Base-by-base conservation (phyloP, 2,113 vertebrate genomes). In the Festucalex cinctus region DNA sequence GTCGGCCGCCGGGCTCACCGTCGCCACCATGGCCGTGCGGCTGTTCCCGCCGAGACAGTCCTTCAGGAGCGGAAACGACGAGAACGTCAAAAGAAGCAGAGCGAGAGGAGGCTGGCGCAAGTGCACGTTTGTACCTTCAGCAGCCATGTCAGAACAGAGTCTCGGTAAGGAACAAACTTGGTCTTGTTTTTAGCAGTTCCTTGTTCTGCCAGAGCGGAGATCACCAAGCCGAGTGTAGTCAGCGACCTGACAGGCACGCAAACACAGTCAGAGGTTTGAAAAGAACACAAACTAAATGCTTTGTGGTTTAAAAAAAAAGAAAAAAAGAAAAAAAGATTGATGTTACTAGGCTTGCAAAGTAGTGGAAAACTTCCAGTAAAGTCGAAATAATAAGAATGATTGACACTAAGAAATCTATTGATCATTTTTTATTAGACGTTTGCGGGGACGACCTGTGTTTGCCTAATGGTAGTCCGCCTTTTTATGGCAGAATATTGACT, bases 131-230 rank as follows among this genome's bases (percentile, higher is more conserved):
- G 43, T 84, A 98, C 97, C 92, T 98, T 98, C 54, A 99, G 94
- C 48, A 98, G 93, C 97, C 96, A 98, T 24, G 97, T 99, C 75
- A 99, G 92, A 71, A 99, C 97, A 0, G 97, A 99, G 84, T 99
- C 97, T 79, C 96, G 94, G 85, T 99, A 99, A 0, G 97, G 97
- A 88, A 99, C 97, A 91, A 99, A 99, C 86, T 99, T 98, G 85
- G 87, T 98, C 90, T 95, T 98, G 90, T 95, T 96, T 84, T 97
- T 99, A 60, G 95, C 92, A 24, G 94, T 94, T 72, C 95, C 93
- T 83, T 99, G 96, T 83, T 98, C 97, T 67, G 96, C 96, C 66
- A 98, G 87, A 0, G 96, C 96, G 36, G 96, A 99, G 91, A 99
- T 99, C 79, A 98, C 97, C 83, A 97, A 82, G 22, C 97, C 96